Percentiles rank a stretch among this genome's conserved stretches.
These are phyloP conservation scores for Automeris io DNA, from an alignment of 2,888 invertebrate genomes.

Conservation along the genomic window DNA sequence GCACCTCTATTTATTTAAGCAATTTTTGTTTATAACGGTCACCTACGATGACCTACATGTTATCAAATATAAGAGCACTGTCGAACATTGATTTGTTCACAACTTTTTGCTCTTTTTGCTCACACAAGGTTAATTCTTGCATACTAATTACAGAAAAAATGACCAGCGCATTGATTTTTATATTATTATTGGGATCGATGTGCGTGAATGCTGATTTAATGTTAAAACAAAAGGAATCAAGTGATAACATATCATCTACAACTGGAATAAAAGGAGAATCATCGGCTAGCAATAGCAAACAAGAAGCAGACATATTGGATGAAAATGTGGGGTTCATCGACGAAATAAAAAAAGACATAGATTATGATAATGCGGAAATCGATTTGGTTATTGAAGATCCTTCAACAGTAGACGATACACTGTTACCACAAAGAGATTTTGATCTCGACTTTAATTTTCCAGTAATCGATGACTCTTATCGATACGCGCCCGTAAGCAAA, in stretches of 20 bases:
- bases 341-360: constrained; percentile 12
- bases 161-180: constrained; percentile 34
- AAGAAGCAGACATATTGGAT: constrained; percentile 6
- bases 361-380: constrained; percentile 20
- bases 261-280: constrained; percentile 30
- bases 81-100: constrained; percentile 19
- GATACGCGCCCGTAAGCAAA: constrained; percentile 31
- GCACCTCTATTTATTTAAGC: constrained; percentile 31
- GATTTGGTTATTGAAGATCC: constrained; percentile 32
- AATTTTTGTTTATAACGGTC: constrained; percentile 26
- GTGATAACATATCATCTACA: constrained; percentile 25
- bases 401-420: constrained; percentile 2
- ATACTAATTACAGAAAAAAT: constrained; percentile 51
- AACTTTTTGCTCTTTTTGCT: constrained; percentile 9
- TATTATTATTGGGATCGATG: constrained; percentile 37
- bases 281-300: constrained; percentile 25
- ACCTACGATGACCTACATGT: constrained; percentile 59
- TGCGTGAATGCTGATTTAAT: constrained; percentile 34
- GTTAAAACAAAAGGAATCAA: constrained; percentile 30
- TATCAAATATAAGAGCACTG: constrained; percentile 42
- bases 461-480: constrained; percentile 23
- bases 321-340: not conserved
- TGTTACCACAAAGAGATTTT: constrained; percentile 13
- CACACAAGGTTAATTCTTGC: constrained; percentile 4
- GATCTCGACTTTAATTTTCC: constrained; percentile 14